These are phyloP conservation scores for Menidia beryllina DNA, from an alignment of 2,113 vertebrate species.

Conservation along the genomic window DNA sequence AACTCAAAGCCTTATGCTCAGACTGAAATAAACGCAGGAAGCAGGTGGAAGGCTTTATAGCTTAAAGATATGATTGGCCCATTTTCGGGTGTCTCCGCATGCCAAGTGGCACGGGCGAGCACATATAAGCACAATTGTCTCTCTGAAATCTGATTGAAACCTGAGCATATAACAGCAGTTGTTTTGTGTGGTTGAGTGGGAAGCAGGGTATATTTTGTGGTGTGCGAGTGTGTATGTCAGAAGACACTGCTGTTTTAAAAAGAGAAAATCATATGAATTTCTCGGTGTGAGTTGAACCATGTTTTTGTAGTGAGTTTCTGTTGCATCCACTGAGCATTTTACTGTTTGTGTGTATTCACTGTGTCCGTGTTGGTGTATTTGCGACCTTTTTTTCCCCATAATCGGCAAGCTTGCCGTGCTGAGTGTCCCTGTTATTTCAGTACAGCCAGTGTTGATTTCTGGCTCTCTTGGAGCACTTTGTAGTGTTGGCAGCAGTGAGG, in stretches of 20 bases:
- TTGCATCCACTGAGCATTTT: conserved; percentile 13
- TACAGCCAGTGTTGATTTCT: conserved; percentile 31
- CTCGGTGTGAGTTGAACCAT: not conserved
- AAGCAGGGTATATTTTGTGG: not conserved
- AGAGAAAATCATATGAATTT: not conserved
- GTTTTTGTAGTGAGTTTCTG: conserved; percentile 20
- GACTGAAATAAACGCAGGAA: conserved; percentile 33
- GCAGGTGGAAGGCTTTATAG: conserved; percentile 47
- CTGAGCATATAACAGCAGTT: not conserved
- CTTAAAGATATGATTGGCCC: conserved; percentile 33
- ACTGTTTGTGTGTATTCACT: not conserved
- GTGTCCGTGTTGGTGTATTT: conserved; percentile 1
- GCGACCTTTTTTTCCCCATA: conserved; percentile 32
- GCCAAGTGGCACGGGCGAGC: not conserved
- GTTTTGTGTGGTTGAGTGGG: not conserved
- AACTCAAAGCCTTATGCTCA: conserved; percentile 8
- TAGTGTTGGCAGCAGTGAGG: conserved; percentile 13
- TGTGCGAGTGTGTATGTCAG: not conserved
- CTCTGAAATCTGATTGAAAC: not conserved
- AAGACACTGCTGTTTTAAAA: not conserved
- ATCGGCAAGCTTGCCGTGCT: conserved; percentile 39
- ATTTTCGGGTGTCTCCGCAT: conserved; percentile 11
- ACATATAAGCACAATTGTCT: not conserved
- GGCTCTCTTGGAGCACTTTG: conserved; percentile 24
- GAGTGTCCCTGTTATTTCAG: conserved; percentile 41